Conservation (phyloP, 1,140 invertebrate species). For the Macrostomum lignano region DNA sequence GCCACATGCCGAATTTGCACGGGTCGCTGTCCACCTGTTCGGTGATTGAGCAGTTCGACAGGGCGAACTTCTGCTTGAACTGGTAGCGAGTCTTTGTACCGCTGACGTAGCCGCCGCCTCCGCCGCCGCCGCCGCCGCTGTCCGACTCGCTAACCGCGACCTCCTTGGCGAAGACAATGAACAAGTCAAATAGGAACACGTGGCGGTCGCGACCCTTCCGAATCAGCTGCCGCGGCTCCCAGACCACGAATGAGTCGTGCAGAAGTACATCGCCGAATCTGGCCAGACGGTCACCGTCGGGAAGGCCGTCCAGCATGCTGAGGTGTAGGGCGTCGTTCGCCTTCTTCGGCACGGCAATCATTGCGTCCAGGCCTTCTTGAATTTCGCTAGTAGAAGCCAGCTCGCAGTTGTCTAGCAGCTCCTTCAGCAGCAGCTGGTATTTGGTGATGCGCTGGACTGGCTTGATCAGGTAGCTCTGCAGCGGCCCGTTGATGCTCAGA, state of each 20-base stretch:
- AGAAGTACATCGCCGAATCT: conserved; percentile 29
- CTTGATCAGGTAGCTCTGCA: conserved; percentile 87
- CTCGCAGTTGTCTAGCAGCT: conserved; percentile 71
- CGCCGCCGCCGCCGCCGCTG: conserved; percentile 63
- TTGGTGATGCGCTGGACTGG: conserved; percentile 96
- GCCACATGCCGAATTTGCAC: conserved; percentile 95
- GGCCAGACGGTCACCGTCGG: conserved; percentile 11
- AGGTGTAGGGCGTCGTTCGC: conserved; percentile 97
- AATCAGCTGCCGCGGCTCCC: conserved; percentile 84
- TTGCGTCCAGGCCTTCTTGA: conserved; percentile 64
- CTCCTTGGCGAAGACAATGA: conserved; percentile 82
- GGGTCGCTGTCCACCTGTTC: conserved; percentile 90
- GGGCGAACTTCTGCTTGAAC: conserved; percentile 5
- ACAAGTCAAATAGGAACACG: conserved; percentile 91
- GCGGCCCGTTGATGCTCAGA: conserved; percentile 68
- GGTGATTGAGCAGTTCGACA: conserved; percentile 33
- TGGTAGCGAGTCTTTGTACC: conserved; percentile 4
- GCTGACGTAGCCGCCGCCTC: conserved; percentile 34
- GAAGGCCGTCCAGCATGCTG: conserved; percentile 54
- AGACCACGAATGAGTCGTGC: conserved; percentile 66
- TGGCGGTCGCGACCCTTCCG: conserved; percentile 74
- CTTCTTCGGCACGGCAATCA: conserved; percentile 92
- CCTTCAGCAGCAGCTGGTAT: conserved; percentile 83
- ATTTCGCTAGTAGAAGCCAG: conserved; percentile 61
- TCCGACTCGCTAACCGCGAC: too few relatives aligned